Base-by-base conservation (phyloP, 2,888 invertebrate genomes). In the Linnaemya vulpina region DNA sequence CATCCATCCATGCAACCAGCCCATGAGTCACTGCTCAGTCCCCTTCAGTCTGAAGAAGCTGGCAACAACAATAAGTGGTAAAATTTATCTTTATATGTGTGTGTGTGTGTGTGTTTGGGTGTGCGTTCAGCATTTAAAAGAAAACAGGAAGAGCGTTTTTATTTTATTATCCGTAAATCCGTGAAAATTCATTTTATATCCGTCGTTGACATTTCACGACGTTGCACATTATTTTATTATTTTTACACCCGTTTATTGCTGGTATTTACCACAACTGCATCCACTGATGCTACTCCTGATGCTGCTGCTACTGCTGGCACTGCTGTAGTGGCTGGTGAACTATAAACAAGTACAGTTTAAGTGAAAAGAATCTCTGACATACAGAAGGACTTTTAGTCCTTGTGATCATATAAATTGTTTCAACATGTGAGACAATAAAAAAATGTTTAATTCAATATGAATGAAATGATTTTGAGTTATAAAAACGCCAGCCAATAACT, bases 151-250 rank as follows among this genome's bases (percentile, higher is more conserved):
- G 67, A 82, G 76, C 49, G 83, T 86, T 84, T 78, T 86, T 84
- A 87, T 89, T 89, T 89, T 88, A 89, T 89, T 89, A 89, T 87
- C 87, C 88, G 88, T 88, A 88, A 89, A 89, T 89, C 88, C 88
- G 88, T 84, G 88, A 88, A 89, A 89, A 89, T 89, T 88, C 89
- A 87, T 88, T 89, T 88, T 88, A 87, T 88, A 89, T 88, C 89
- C 88, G 87, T 84, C 87, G 88, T 87, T 88, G 89, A 89, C 89
- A 88, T 86, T 86, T 82, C 84, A 74, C 84, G 71, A 82, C 86
- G 86, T 87, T 85, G 83, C 86, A 86, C 86, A 86, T 84, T 87
- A 87, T 77, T 79, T 78, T 78, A 78, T 78, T 77, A 58, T 65
- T 79, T 67, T 68, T 77, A 63, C 70, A 84, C 60, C 53, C 81